Percentiles rank a stretch among this genome's conserved stretches.
phyloP scores from a whole-genome alignment of 2,888 invertebrate species.

The Meliscaeva auricollis region DNA sequence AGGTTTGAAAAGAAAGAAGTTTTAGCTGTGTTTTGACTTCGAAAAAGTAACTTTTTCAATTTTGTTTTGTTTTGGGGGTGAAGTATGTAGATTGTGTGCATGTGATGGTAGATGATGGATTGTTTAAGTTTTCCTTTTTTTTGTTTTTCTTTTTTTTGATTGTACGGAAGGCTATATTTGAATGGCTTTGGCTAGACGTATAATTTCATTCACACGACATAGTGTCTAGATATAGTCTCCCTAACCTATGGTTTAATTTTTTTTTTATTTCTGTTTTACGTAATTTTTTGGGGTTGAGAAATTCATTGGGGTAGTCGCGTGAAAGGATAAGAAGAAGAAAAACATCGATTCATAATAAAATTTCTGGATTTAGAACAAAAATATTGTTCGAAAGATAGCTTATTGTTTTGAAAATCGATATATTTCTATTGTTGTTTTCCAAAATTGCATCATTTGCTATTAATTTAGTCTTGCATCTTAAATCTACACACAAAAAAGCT shows the following conservation, averaged over 20 bases:
- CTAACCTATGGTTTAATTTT: not conserved
- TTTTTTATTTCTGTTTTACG: conserved; percentile 8
- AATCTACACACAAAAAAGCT: too few species aligned
- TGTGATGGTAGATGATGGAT: conserved; percentile 64
- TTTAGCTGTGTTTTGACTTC: not conserved
- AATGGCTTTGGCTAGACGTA: conserved; percentile 35
- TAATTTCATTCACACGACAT: conserved; percentile 42
- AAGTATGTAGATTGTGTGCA: not conserved
- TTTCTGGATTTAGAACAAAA: too few species aligned
- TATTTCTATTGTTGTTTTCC: too few species aligned
- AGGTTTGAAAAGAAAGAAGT: not conserved
- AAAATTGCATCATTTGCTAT: too few species aligned
- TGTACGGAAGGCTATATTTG: conserved; percentile 24
- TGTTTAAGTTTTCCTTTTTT: conserved; percentile 48
- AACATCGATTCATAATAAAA: not conserved
- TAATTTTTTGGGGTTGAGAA: conserved; percentile 11
- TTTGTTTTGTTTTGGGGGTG: conserved; percentile 18
- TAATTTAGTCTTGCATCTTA: too few species aligned
- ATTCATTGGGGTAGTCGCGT: conserved; percentile 14
- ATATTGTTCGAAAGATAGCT: too few species aligned
- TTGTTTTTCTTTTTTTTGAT: conserved; percentile 1
- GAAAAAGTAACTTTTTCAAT: conserved; percentile 22
- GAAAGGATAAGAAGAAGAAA: not conserved
- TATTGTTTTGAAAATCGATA: too few species aligned
- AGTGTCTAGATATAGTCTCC: not conserved